Evolutionary conservation across 2,113 vertebrate genomes (phyloP).

Genomic region (Hydrolagus affinis): DNA sequence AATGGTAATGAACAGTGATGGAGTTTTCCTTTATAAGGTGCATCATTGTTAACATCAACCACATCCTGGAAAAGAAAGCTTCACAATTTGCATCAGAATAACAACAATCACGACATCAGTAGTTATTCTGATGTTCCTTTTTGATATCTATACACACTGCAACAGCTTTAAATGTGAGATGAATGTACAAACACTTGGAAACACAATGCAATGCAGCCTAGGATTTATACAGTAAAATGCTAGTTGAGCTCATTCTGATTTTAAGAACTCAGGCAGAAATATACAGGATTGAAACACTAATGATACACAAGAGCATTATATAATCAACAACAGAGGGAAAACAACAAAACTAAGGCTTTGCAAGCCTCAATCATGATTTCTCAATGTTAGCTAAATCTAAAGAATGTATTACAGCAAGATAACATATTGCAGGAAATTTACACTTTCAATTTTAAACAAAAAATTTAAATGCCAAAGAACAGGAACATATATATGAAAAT

Average conservation of each 20-base stretch:
- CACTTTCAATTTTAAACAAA: neutral
- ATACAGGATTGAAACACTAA: neutral
- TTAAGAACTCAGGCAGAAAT: neutral
- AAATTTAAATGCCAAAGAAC: neutral
- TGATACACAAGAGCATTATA: neutral
- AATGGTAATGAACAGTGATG: conserved; percentile 31
- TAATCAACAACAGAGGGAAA: neutral
- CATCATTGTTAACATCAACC: conserved; percentile 26
- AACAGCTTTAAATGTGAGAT: conserved; percentile 19
- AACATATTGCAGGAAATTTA: neutral
- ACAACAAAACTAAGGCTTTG: too few relatives aligned
- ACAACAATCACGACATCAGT: conserved; percentile 18
- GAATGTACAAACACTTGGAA: neutral
- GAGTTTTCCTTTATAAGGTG: conserved; percentile 27
- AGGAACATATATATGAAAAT: neutral
- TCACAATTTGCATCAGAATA: conserved; percentile 30
- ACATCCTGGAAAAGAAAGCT: conserved; percentile 28
- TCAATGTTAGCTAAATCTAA: too few relatives aligned
- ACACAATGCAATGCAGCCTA: neutral
- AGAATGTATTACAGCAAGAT: too few relatives aligned
- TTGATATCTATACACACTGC: conserved; percentile 29
- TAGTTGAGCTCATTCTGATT: neutral
- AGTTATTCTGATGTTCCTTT: conserved; percentile 28
- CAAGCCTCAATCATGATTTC: too few relatives aligned
- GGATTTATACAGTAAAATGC: neutral